phyloP scores from a whole-genome alignment of 2,888 invertebrate genomes.

The Odontocerum albicorne region DNA sequence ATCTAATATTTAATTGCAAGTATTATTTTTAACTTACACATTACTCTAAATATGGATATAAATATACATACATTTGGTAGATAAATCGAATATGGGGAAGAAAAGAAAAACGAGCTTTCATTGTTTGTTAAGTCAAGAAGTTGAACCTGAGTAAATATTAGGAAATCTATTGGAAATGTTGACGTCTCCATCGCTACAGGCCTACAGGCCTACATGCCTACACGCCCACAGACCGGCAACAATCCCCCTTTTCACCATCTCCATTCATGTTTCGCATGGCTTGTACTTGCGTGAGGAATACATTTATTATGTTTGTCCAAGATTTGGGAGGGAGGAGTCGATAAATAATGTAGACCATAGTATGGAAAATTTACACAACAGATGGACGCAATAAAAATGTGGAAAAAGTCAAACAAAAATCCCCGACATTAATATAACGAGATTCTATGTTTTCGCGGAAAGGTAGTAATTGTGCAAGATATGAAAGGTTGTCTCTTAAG shows the following conservation, averaged over 20 bases:
- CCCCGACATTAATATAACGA: too few species aligned
- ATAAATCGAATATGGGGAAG: background rate
- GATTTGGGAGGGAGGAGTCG: background rate
- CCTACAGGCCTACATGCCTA: too few species aligned
- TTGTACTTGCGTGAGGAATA: constrained; percentile 26
- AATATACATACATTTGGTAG: too few species aligned
- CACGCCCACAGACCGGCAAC: constrained; percentile 31
- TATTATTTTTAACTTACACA: too few species aligned
- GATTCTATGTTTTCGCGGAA: too few species aligned
- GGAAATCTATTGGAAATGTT: constrained; percentile 27
- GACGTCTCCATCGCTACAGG: too few species aligned
- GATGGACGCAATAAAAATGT: background rate
- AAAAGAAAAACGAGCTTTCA: constrained; percentile 12
- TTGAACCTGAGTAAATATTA: constrained; percentile 32
- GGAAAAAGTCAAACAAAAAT: background rate
- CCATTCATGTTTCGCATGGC: constrained; percentile 28
- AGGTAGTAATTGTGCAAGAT: too few species aligned
- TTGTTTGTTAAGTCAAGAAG: constrained; percentile 15
- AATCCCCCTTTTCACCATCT: constrained; percentile 19
- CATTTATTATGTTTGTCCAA: background rate
- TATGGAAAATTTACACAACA: background rate
- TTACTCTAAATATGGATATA: too few species aligned
- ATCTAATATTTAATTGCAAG: too few species aligned
- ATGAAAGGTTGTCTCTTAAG: too few species aligned
- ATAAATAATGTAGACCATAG: background rate